These are phyloP conservation scores for Agapornis roseicollis DNA, from an alignment of 2,113 vertebrate species.

Conservation along the genomic window DNA sequence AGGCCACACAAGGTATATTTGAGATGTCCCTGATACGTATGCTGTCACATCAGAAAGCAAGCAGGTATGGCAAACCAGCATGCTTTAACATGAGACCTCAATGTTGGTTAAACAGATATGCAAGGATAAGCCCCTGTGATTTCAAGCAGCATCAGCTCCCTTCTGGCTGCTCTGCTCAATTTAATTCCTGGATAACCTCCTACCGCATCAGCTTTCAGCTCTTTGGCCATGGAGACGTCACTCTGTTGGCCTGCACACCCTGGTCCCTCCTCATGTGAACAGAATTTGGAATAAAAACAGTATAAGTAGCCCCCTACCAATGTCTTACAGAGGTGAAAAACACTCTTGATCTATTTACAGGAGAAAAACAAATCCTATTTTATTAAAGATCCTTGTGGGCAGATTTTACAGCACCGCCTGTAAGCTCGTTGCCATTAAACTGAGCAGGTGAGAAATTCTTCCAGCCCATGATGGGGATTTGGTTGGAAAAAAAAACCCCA, in stretches of 20 bases:
- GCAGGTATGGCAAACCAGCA: background rate
- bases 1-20: accelerated
- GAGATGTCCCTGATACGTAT: background rate
- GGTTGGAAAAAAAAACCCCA: background rate
- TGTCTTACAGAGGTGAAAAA: background rate
- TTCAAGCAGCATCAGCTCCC: background rate
- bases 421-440: background rate
- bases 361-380: background rate
- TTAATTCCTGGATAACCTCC: background rate
- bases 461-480: background rate
- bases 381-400: background rate
- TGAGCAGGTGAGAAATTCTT: background rate
- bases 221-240: accelerated
- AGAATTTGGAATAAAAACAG: background rate
- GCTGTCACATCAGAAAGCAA: background rate
- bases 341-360: background rate
- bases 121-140: background rate
- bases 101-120: background rate
- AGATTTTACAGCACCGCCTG: background rate
- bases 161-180: background rate
- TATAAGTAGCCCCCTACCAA: background rate
- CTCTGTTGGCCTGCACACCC: background rate
- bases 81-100: accelerated
- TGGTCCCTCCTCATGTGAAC: background rate
- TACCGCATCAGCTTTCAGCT: background rate